A percentile compares a stretch with the other conserved stretches of the same genome.
Conservation (phyloP, 2,113 vertebrate genomes). For the Phylloscopus whistleri region DNA sequence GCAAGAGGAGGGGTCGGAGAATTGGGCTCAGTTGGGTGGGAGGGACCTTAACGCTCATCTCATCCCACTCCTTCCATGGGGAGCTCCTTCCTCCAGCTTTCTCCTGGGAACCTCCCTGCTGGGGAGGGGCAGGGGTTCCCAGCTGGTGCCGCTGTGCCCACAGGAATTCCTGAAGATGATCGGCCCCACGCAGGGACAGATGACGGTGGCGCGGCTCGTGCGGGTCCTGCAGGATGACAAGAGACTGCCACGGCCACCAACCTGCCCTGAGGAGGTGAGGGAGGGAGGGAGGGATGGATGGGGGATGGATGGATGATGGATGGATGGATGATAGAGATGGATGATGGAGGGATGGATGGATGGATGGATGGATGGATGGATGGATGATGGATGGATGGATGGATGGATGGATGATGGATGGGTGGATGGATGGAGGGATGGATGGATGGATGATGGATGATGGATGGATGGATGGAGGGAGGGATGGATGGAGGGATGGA, state of each 20-base stretch:
- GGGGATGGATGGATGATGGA: neutral
- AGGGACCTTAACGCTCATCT: neutral
- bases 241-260: conserved; percentile 81
- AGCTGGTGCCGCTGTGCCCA: neutral
- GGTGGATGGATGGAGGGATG: neutral
- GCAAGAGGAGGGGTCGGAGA: neutral
- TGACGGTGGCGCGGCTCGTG: conserved; percentile 90
- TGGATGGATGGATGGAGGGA: neutral
- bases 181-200: conserved; percentile 89
- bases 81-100: neutral
- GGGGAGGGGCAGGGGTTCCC: neutral
- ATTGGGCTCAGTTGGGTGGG: accelerated
- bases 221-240: conserved; percentile 81
- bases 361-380: neutral
- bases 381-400: too few species aligned
- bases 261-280: conserved; percentile 81
- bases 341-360: too few species aligned
- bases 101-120: accelerated
- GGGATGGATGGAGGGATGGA: too few species aligned
- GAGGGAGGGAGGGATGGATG: neutral
- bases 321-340: neutral
- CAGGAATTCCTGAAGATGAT: conserved; percentile 92
- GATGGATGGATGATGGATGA: neutral
- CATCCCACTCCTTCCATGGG: accelerated
- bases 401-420: too few species aligned